phyloP scores from a whole-genome alignment of 1,140 invertebrate genomes.

The Drosophila kanapiae region DNA sequence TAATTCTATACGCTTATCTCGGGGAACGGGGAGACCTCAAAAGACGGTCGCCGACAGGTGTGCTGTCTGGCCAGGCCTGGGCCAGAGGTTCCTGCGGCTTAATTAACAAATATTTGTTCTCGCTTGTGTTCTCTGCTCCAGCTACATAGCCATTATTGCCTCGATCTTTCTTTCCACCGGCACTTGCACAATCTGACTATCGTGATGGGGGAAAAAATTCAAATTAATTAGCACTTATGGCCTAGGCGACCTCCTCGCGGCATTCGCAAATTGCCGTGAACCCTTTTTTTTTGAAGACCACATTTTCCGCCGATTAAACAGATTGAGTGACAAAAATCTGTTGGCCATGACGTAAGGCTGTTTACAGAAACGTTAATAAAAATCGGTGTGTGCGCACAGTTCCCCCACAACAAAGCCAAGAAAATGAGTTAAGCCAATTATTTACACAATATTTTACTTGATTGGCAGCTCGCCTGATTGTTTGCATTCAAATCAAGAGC shows the following conservation, averaged over 20 bases:
- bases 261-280: conserved; percentile 35
- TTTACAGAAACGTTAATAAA: conserved; percentile 33
- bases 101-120: conserved; percentile 76
- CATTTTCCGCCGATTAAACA: neutral
- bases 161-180: conserved; percentile 30
- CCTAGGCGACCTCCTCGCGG: conserved; percentile 7
- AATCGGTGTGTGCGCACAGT: conserved; percentile 20
- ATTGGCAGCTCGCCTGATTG: conserved; percentile 39
- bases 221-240: conserved; percentile 42
- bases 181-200: conserved; percentile 17
- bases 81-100: conserved; percentile 45
- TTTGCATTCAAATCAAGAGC: conserved; percentile 45
- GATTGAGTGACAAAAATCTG: conserved; percentile 10
- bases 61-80: conserved; percentile 6
- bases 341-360: conserved; percentile 20
- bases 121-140: conserved; percentile 46
- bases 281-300: neutral
- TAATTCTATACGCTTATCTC: conserved; percentile 23
- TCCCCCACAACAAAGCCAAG: conserved; percentile 5
- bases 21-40: conserved; percentile 40
- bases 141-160: conserved; percentile 48
- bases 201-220: neutral
- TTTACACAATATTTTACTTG: conserved; percentile 53
- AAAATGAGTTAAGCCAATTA: conserved; percentile 50
- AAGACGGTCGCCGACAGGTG: conserved; percentile 66